These are phyloP conservation scores for Polydrusus pterygomalis DNA, from an alignment of 2,888 invertebrate genomes.

Conservation along the genomic window DNA sequence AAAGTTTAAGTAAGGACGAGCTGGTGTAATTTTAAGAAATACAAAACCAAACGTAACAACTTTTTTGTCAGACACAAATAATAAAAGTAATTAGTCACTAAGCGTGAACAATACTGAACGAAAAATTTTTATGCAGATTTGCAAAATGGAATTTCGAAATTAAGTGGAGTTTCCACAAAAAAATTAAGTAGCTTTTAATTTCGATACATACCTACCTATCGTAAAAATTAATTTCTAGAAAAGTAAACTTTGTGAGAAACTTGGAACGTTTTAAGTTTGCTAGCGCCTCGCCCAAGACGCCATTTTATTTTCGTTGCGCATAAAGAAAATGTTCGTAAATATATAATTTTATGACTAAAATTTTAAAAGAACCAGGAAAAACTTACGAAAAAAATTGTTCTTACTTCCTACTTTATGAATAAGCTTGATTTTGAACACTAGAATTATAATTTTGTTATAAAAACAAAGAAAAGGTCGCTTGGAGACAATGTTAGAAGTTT, in stretches of 20 bases:
- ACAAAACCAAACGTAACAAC: no score
- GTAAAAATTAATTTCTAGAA: background rate
- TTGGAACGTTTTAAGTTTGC: background rate
- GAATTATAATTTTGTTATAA: conserved; percentile 55
- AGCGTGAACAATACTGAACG: no score
- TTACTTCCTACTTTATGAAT: conserved; percentile 18
- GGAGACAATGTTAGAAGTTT: conserved; percentile 11
- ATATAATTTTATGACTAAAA: background rate
- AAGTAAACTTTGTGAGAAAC: background rate
- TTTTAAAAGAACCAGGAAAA: background rate
- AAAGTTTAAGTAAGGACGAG: no score
- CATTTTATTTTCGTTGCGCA: conserved; percentile 43
- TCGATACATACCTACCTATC: conserved; percentile 21
- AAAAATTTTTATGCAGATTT: no score
- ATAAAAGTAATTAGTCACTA: no score
- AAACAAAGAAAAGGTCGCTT: conserved; percentile 55
- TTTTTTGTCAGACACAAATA: no score
- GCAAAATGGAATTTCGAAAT: no score
- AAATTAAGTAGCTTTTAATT: no score
- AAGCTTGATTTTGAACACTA: conserved; percentile 39
- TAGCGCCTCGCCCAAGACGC: conserved; percentile 37
- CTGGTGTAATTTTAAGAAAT: no score
- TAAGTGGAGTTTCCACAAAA: no score
- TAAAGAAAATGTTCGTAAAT: background rate
- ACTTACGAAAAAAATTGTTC: conserved; percentile 22